Base-by-base conservation (phyloP, 2,888 invertebrate genomes). In the Drepana falcataria region DNA sequence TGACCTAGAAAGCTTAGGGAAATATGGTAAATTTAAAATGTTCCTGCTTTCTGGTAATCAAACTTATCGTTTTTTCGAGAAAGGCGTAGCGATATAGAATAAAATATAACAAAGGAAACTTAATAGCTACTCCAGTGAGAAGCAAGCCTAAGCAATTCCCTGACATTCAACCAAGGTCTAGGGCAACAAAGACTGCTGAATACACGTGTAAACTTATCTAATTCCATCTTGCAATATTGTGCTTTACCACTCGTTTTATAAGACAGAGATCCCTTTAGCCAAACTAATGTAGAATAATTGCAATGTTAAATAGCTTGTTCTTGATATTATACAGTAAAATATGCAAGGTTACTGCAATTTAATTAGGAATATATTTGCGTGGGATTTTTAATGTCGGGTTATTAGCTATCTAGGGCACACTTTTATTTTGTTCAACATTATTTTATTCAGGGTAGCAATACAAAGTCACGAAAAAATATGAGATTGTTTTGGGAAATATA, bases 141-240 rank as follows among this genome's bases (percentile, higher is more conserved):
- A 77, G 66, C 40, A 69, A 53, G 65, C 72, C 69, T 59, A 48
- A 44, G 49, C 48, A 55, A 40, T 56, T 71, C 88, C 87, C 72
- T 89, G 88, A 82, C 87, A 87, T 85, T 87, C 82, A 77, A 64
- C 58, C 80, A 86, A 88, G 88, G 88, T 73, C 64, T 49, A 57
- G 56, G 59, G 61, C 62, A 79, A 79, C 78, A 80, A 80, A 80
- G 76, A 70, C 65, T 66, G 67, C 71, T 63, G 59, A 69, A 60
- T 57, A 56, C 76, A 71, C 75, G 75, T 71, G 75, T 55, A 68
- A 66, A 57, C 64, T 73, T 64, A 54, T 65, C 58, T 66, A 2
- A 64, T 69, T 59, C 68, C 64, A 63, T 67, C 73, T 73, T 75
- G 65, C 63, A 60, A 57, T 65, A 66, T 57, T 47, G 49, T 47